Evolutionary conservation across 2,797 vertebrate genomes (phyloP).

Genomic region (Coregonus sp.): DNA sequence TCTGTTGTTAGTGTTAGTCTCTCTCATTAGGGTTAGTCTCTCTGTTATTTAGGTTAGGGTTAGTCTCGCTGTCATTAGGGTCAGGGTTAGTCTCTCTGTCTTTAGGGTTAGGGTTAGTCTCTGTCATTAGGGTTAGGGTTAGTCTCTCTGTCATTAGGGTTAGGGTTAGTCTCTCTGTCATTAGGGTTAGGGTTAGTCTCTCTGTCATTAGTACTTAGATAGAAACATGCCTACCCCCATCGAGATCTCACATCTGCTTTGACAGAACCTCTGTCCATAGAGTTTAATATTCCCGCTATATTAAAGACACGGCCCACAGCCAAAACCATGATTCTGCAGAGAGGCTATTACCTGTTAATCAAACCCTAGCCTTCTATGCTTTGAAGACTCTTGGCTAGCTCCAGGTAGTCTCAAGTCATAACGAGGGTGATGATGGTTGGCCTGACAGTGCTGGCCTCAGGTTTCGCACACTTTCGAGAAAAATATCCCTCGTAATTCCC

Average conservation of each 20-base stretch:
- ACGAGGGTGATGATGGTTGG: slow-evolving; percentile 77
- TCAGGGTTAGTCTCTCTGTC: too few relatives aligned
- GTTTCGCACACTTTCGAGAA: slow-evolving; percentile 71
- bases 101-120: too few relatives aligned
- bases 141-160: too few relatives aligned
- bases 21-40: too few relatives aligned
- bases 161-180: too few relatives aligned
- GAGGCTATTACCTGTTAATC: slow-evolving; percentile 62
- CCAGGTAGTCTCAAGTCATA: slow-evolving; percentile 72
- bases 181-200: too few relatives aligned
- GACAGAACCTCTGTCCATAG: slow-evolving; percentile 40
- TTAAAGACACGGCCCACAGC: slow-evolving; percentile 55
- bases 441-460: slow-evolving; percentile 72
- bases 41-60: too few relatives aligned
- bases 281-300: slow-evolving; percentile 36
- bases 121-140: too few relatives aligned
- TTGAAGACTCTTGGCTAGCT: slow-evolving; percentile 67
- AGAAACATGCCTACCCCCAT: slow-evolving; percentile 26
- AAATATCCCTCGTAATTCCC: slow-evolving; percentile 72
- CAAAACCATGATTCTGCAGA: slow-evolving; percentile 42
- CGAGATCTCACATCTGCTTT: slow-evolving; percentile 62
- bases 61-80: too few relatives aligned
- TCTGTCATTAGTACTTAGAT: too few relatives aligned
- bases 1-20: too few relatives aligned
- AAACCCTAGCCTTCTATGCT: slow-evolving; percentile 49